Evolutionary conservation across 2,888 invertebrate genomes (phyloP), one percentile per base, ranked within the genome.

Genomic region (Cataglyphis cursor): DNA sequence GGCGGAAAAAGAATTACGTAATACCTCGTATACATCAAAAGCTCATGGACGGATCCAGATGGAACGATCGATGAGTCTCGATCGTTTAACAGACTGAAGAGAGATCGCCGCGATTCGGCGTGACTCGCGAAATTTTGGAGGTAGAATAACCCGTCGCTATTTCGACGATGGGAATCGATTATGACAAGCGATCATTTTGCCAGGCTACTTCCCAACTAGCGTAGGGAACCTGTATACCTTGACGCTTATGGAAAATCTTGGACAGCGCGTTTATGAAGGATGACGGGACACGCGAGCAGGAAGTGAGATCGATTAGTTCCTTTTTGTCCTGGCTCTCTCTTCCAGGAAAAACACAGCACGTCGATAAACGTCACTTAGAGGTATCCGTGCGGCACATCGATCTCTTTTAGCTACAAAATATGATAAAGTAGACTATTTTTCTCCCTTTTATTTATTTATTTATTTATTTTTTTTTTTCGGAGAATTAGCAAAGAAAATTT

Each of bases 171-270:
- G 44, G n/a, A 64, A 70, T 51, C 35, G 82, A 85, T 82, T 86
- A 83, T 85, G 83, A 86, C 81, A 83, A 66, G 85, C 78, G 80
- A 85, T 75, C 59, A 51, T 48, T 68, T 70, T 72, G 61, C 78
- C 78, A 73, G 35, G 74, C 65, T 51, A 51, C 38, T 38, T 24
- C 1, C 38, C 38, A 54, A 41, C 10, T 31, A 57, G 64, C 24
- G 35, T 82, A n/a, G 78, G 51, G 70, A 35, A 83, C 41, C 48
- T 64, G 64, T 57, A 68, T 70, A 61, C 68, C 38, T 72, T 78
- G 76, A 83, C 59, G 65, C 62, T 62, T 57, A 48, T 80, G 57
- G 62, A 80, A 82, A 73, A 76, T 66, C 82, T 59, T 66, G 61
- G 66, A 76, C 75, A 75, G 51, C 35, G 28, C 44, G 59, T 48